These are phyloP conservation scores for Drosophila arizonae DNA, from an alignment of 1,140 invertebrate genomes.

Conservation along the genomic window DNA sequence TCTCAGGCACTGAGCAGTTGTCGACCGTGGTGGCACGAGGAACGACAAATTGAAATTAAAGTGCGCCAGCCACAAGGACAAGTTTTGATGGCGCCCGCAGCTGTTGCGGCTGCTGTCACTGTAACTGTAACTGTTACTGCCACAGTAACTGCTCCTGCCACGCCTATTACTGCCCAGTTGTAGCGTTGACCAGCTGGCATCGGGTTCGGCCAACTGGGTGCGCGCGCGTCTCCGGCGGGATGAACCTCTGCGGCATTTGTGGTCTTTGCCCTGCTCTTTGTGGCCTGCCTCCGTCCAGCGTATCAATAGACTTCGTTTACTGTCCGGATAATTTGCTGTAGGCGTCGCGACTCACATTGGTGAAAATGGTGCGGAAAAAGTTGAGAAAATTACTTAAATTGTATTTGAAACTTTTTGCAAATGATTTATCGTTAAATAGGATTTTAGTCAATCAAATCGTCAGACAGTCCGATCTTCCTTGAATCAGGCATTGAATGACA, in stretches of 20 bases:
- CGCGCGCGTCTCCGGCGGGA: conserved; percentile 3
- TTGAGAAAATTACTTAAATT: no score
- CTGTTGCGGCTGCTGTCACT: conserved; percentile 54
- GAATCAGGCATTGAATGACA: no score
- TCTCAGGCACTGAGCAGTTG: conserved; percentile 16
- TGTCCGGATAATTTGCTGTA: conserved; percentile 48
- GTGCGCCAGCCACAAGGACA: conserved; percentile 70
- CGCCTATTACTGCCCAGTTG: neutral
- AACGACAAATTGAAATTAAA: conserved; percentile 74
- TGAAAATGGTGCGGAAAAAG: conserved; percentile 9
- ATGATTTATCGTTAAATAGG: no score
- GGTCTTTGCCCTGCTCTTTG: conserved; percentile 55
- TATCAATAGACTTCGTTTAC: conserved; percentile 64
- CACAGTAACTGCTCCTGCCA: neutral
- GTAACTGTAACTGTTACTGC: neutral
- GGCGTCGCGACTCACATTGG: conserved; percentile 37
- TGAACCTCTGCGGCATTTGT: conserved; percentile 53
- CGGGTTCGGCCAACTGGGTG: conserved; percentile 3
- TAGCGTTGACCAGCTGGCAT: neutral
- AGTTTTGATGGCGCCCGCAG: conserved; percentile 73
- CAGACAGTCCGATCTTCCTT: no score
- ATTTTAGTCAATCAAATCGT: no score
- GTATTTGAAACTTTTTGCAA: no score
- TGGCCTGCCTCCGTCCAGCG: conserved; percentile 41
- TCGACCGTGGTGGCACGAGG: neutral